A percentile compares a stretch with the other conserved stretches of the same genome.
Conservation (phyloP, 2,888 invertebrate genomes). For the Parochlus steinenii region DNA sequence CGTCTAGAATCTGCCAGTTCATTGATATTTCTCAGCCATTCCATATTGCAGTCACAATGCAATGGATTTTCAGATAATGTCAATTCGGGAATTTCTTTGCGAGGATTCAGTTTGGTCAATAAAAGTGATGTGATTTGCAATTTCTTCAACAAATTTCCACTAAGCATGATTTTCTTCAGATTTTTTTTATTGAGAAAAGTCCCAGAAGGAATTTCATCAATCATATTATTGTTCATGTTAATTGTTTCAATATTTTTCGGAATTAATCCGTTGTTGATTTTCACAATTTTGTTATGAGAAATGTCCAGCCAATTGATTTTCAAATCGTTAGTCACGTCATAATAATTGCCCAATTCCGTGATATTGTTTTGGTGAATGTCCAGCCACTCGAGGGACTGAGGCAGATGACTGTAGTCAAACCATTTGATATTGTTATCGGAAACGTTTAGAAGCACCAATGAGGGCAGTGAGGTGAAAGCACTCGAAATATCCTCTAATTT, state of each 20-base stretch:
- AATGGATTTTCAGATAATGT: conserved; percentile 70
- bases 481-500: conserved; percentile 60
- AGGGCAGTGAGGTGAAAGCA: conserved; percentile 54
- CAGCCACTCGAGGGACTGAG: conserved; percentile 57
- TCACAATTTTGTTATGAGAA: conserved; percentile 52
- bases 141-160: conserved; percentile 54
- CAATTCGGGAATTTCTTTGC: conserved; percentile 56
- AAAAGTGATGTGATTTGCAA: conserved; percentile 55
- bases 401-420: conserved; percentile 69
- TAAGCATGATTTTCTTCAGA: conserved; percentile 58
- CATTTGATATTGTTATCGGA: conserved; percentile 60
- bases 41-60: conserved; percentile 74
- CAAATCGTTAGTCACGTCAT: conserved; percentile 44
- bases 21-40: conserved; percentile 68
- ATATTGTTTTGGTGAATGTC: conserved; percentile 70
- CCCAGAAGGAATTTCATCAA: conserved; percentile 49
- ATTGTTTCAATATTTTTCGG: conserved; percentile 57
- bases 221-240: conserved; percentile 57
- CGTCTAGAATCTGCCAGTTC: conserved; percentile 47
- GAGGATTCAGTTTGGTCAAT: conserved; percentile 32
- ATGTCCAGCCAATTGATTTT: conserved; percentile 62
- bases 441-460: conserved; percentile 64
- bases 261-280: conserved; percentile 48
- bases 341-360: conserved; percentile 55
- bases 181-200: conserved; percentile 53